These are phyloP conservation scores for Rhinoraja longicauda DNA, from an alignment of 2,797 vertebrate genomes.

Conservation along the genomic window DNA sequence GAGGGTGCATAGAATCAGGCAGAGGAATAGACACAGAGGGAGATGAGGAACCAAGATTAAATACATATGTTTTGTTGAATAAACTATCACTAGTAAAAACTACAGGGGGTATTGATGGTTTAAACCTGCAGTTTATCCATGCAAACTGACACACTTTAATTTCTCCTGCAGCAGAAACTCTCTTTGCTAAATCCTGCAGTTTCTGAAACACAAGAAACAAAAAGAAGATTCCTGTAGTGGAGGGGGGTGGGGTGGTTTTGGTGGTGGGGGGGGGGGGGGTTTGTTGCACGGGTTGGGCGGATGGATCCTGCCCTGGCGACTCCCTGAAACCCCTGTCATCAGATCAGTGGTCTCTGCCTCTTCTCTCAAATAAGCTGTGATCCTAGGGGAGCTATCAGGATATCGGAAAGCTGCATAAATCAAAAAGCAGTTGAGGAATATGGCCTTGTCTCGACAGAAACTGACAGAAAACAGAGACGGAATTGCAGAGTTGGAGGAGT, in stretches of 20 bases:
- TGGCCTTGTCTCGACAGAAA: constrained; percentile 33
- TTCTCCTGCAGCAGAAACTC: neutral
- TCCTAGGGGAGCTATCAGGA: constrained; percentile 20
- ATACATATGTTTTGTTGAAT: neutral
- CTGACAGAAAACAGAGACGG: constrained; percentile 27
- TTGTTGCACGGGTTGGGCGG: neutral
- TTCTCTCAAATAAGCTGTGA: neutral
- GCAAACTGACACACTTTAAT: neutral
- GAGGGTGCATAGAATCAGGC: constrained; percentile 43
- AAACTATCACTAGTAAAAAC: neutral
- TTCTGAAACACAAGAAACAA: neutral
- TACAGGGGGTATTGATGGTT: neutral
- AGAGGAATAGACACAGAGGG: constrained; percentile 5
- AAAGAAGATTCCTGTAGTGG: neutral
- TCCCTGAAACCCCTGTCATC: neutral
- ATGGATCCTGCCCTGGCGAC: neutral
- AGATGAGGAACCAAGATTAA: neutral
- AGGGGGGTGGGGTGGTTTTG: neutral
- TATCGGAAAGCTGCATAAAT: constrained; percentile 30
- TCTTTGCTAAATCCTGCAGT: neutral
- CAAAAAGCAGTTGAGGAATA: constrained; percentile 15
- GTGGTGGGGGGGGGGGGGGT: neutral
- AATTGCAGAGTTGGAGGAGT: constrained; percentile 28
- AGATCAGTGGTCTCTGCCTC: neutral
- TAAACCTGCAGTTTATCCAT: neutral